phyloP scores from a whole-genome alignment of 2,113 vertebrate genomes.

The Pterophyllum scalare region DNA sequence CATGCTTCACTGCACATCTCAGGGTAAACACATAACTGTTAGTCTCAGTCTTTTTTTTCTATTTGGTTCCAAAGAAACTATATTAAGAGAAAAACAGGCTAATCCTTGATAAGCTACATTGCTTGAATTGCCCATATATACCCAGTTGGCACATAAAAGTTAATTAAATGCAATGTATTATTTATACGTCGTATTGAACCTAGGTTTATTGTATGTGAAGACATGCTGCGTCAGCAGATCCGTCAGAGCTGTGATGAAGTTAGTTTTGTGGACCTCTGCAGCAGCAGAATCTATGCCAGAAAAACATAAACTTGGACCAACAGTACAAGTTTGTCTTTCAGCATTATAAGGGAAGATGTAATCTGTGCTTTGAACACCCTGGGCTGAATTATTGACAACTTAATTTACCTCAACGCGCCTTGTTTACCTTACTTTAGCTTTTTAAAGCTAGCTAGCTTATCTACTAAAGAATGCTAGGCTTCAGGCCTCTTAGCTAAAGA shows the following conservation, averaged over 20 bases:
- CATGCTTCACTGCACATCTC: not conserved
- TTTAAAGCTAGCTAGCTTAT: not conserved
- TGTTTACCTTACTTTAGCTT: not conserved
- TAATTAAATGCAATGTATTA: constrained; percentile 15
- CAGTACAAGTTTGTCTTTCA: not conserved
- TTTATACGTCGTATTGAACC: not conserved
- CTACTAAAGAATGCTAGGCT: not conserved
- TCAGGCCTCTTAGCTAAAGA: not conserved
- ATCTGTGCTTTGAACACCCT: not conserved
- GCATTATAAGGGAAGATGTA: not conserved
- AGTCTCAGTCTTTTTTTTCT: not conserved
- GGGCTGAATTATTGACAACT: not conserved
- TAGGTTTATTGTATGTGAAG: not conserved
- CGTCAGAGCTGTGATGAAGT: not conserved
- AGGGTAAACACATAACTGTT: not conserved
- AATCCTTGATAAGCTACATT: not conserved
- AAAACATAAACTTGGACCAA: not conserved
- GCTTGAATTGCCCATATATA: not conserved
- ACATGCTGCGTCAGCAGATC: not conserved
- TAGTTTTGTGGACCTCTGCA: not conserved
- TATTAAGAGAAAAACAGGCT: not conserved
- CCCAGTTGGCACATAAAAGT: not conserved
- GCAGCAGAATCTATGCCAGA: not conserved
- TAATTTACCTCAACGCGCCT: not conserved
- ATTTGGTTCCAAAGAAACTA: not conserved